Conservation (phyloP, 2,797 vertebrate species). For the Pseudochromis fuscus region DNA sequence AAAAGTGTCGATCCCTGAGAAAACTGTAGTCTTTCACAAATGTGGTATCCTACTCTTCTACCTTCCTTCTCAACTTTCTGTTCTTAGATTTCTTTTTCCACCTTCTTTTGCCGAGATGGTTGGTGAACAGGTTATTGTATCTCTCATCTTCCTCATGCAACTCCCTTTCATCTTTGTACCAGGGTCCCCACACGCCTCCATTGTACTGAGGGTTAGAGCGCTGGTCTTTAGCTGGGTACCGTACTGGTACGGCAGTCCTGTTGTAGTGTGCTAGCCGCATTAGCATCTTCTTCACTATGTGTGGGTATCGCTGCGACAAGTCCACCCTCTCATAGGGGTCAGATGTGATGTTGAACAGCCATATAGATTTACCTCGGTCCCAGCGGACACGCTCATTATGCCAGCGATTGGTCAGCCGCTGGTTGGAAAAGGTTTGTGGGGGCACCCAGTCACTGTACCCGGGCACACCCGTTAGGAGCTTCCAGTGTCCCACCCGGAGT, state of each 20-base stretch:
- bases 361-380: conserved; percentile 92
- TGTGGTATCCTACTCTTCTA: conserved; percentile 45
- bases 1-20: conserved; percentile 82
- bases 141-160: conserved; percentile 79
- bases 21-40: conserved; percentile 64
- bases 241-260: conserved; percentile 92
- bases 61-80: conserved; percentile 77
- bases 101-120: conserved; percentile 80
- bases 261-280: conserved; percentile 91
- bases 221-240: conserved; percentile 94
- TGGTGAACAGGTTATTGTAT: conserved; percentile 78
- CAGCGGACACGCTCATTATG: conserved; percentile 91
- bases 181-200: conserved; percentile 96
- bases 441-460: conserved; percentile 98
- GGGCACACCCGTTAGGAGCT: conserved; percentile 94
- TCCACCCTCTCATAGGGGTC: conserved; percentile 96
- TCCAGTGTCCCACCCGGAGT: conserved; percentile 95
- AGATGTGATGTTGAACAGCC: conserved; percentile 97
- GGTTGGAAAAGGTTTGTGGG: conserved; percentile 94
- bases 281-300: conserved; percentile 92
- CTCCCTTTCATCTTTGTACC: conserved; percentile 91
- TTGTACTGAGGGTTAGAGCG: conserved; percentile 96
- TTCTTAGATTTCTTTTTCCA: conserved; percentile 79
- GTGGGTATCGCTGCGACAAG: conserved; percentile 89
- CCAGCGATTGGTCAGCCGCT: conserved; percentile 89